phyloP scores from a whole-genome alignment of 2,888 invertebrate species.

The Lasioglossum marginatum region DNA sequence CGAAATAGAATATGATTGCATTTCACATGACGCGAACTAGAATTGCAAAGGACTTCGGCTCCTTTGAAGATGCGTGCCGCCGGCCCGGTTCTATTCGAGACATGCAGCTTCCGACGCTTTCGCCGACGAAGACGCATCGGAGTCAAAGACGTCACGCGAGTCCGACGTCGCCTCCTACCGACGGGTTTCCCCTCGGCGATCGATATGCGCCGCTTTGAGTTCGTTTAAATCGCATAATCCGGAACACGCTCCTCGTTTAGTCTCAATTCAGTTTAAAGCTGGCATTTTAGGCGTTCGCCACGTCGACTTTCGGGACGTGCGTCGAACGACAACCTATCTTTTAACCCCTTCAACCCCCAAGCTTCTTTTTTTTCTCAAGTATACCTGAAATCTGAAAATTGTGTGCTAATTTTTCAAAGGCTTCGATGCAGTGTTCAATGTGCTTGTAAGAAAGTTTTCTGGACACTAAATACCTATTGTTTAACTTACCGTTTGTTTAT shows the following conservation, averaged over 20 bases:
- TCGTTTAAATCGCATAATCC: constrained; percentile 60
- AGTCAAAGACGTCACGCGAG: constrained; percentile 63
- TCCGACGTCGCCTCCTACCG: constrained; percentile 24
- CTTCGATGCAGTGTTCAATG: neutral
- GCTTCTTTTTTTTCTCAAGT: neutral
- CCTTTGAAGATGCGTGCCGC: constrained; percentile 63
- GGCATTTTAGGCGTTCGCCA: constrained; percentile 1
- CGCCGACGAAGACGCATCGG: constrained; percentile 39
- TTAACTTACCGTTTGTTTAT: neutral
- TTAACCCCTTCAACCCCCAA: neutral
- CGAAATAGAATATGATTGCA: constrained; percentile 60
- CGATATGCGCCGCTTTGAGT: constrained; percentile 58
- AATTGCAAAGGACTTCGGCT: constrained; percentile 57
- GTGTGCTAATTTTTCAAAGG: neutral
- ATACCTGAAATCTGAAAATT: neutral
- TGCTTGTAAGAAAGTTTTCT: neutral
- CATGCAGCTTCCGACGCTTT: constrained; percentile 59
- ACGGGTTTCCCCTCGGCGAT: constrained; percentile 33
- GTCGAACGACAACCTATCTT: neutral
- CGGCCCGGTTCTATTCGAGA: constrained; percentile 56
- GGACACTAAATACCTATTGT: too few species aligned
- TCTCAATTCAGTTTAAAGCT: constrained; percentile 36
- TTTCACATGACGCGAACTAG: constrained; percentile 61
- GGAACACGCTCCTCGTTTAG: constrained; percentile 31
- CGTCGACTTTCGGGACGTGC: neutral